These are phyloP conservation scores for Octonoba sinensis DNA, from an alignment of 2,888 invertebrate species.

Conservation along the genomic window DNA sequence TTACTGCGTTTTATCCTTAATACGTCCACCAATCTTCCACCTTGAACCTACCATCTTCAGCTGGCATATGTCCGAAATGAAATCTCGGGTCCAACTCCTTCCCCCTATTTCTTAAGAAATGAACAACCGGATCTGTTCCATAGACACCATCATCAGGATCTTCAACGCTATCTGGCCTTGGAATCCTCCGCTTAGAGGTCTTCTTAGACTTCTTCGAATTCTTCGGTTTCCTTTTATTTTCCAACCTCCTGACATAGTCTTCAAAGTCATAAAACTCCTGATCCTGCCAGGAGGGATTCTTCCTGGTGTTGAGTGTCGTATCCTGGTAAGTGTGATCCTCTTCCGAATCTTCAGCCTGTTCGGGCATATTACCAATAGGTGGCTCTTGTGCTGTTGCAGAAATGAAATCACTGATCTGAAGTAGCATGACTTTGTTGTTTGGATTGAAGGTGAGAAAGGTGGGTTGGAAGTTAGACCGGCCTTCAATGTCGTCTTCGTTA, in stretches of 20 bases:
- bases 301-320: not conserved
- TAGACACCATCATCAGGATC: conserved; percentile 33
- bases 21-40: conserved; percentile 43
- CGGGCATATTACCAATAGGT: not conserved
- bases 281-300: conserved; percentile 2
- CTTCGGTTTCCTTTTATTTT: not conserved
- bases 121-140: conserved; percentile 43
- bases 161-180: conserved; percentile 4
- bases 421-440: conserved; percentile 30
- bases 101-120: conserved; percentile 32
- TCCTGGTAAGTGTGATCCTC: conserved; percentile 32
- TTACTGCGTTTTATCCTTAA: no score
- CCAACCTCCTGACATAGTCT: conserved; percentile 15
- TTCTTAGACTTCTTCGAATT: not conserved
- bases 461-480: conserved; percentile 3
- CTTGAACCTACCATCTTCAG: conserved; percentile 16
- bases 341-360: conserved; percentile 1
- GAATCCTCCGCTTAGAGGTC: not conserved
- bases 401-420: conserved; percentile 48
- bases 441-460: conserved; percentile 38
- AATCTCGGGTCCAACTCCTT: conserved; percentile 10
- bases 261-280: conserved; percentile 24
- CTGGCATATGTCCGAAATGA: conserved; percentile 6
- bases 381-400: not conserved
- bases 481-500: not conserved